Conservation (phyloP, 2,888 invertebrate genomes). For the Zhengitettix transpicula region DNA sequence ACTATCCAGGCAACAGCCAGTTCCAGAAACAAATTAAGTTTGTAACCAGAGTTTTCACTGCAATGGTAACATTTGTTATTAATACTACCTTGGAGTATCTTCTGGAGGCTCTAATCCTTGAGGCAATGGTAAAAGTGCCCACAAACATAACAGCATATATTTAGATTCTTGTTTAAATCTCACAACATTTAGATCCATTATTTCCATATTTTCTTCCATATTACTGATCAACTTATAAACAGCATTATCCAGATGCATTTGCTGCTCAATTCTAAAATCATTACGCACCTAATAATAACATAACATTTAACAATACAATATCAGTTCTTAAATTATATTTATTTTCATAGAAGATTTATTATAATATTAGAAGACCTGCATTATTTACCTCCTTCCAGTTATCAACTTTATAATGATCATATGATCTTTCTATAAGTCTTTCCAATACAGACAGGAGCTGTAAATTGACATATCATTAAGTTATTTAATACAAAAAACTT, state of each 20-base stretch:
- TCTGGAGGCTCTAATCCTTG: constrained; percentile 12
- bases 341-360: not conserved
- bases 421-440: too few species aligned
- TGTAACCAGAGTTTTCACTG: too few species aligned
- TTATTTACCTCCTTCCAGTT: too few species aligned
- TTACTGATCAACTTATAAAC: constrained; percentile 15
- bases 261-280: not conserved
- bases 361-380: not conserved
- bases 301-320: not conserved
- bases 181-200: constrained; percentile 6
- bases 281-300: not conserved
- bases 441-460: too few species aligned
- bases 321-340: not conserved
- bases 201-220: constrained; percentile 3
- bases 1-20: too few species aligned
- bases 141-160: constrained; percentile 20
- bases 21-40: too few species aligned
- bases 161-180: constrained; percentile 13
- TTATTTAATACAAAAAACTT: too few species aligned
- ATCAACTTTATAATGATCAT: too few species aligned
- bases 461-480: too few species aligned
- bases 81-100: not conserved
- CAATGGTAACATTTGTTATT: too few species aligned
- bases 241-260: constrained; percentile 15
- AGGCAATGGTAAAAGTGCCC: constrained; percentile 29